Conservation (phyloP, 2,888 invertebrate genomes). For the Pollenia griseotomentosa region DNA sequence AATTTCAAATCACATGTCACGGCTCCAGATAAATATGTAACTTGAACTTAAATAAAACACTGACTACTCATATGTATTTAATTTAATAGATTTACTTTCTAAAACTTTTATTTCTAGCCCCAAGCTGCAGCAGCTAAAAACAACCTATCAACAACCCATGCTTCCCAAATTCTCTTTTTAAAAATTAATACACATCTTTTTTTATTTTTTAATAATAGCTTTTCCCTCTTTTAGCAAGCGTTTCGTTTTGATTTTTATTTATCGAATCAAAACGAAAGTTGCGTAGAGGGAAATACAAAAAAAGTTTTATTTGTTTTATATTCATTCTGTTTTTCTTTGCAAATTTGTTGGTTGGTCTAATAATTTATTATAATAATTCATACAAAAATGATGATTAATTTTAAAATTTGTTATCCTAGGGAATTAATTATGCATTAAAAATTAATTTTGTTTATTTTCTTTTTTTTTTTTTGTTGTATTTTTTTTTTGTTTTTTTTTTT, state of each 20-base stretch:
- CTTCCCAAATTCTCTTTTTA: neutral
- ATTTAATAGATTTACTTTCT: too few relatives aligned
- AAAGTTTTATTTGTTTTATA: constrained; percentile 24
- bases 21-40: too few relatives aligned
- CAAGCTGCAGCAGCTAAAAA: too few relatives aligned
- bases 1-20: too few relatives aligned
- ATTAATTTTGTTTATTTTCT: constrained; percentile 29
- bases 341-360: constrained; percentile 71
- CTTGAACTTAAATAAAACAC: too few relatives aligned
- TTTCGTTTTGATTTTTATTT: constrained; percentile 5
- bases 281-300: constrained; percentile 46
- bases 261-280: constrained; percentile 18
- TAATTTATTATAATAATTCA: constrained; percentile 63
- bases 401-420: constrained; percentile 72
- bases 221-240: constrained; percentile 41
- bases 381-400: constrained; percentile 68
- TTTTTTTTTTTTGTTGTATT: neutral
- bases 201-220: constrained; percentile 55
- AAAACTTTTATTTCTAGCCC: too few relatives aligned
- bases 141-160: too few relatives aligned
- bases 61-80: too few relatives aligned
- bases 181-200: constrained; percentile 43
- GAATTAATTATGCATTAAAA: constrained; percentile 56
- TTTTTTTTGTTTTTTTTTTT: neutral
- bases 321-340: constrained; percentile 46